Conservation (phyloP, 2,113 vertebrate species). For the Caretta caretta region DNA sequence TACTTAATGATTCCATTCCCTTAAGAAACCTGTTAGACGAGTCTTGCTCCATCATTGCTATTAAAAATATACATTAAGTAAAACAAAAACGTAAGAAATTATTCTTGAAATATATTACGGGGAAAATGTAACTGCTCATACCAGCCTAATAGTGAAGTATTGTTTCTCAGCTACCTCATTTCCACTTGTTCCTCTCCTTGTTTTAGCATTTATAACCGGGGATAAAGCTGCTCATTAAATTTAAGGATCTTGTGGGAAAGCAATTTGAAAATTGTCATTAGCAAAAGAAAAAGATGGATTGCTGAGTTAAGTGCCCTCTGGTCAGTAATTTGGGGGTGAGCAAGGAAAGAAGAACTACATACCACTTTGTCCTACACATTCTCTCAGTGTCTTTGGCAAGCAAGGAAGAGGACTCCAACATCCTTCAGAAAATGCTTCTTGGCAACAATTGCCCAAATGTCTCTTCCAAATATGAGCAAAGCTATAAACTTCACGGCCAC, state of each 20-base stretch:
- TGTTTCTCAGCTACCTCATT: neutral
- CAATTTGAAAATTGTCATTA: neutral
- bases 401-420: neutral
- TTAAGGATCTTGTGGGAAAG: neutral
- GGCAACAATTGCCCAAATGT: neutral
- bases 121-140: neutral
- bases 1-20: neutral
- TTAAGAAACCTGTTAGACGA: neutral
- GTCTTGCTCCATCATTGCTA: accelerated
- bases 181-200: neutral
- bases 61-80: neutral
- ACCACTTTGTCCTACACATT: neutral
- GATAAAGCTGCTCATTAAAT: neutral
- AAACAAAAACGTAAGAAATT: neutral
- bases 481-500: neutral
- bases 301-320: accelerated
- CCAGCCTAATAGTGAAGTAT: neutral
- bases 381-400: neutral
- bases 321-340: neutral
- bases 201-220: neutral
- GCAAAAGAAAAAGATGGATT: neutral
- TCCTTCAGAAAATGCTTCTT: neutral
- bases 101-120: neutral
- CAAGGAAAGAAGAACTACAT: neutral
- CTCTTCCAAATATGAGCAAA: accelerated